phyloP scores from a whole-genome alignment of 2,797 vertebrate species.

The Austrolebias charrua region DNA sequence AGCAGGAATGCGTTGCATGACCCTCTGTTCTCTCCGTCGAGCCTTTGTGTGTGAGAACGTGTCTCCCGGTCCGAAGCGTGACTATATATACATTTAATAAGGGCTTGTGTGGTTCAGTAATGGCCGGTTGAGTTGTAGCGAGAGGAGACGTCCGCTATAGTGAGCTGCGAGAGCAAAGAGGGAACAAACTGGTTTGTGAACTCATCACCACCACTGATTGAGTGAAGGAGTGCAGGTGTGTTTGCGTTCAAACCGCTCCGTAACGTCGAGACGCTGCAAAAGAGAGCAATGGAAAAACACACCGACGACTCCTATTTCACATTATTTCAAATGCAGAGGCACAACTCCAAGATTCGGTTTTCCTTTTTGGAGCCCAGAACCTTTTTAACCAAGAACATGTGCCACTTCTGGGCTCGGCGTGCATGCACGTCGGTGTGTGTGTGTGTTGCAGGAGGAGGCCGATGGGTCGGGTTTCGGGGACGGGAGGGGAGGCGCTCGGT shows the following conservation, averaged over 20 bases:
- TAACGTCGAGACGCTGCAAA: constrained; percentile 26
- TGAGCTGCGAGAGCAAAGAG: constrained; percentile 60
- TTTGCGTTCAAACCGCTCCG: constrained; percentile 11
- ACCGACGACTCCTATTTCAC: constrained; percentile 40
- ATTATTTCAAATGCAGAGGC: constrained; percentile 68
- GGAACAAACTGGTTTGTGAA: constrained; percentile 73
- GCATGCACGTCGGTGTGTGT: constrained; percentile 34
- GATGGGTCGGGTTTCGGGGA: constrained; percentile 59
- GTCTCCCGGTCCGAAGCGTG: constrained; percentile 71
- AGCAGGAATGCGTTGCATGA: constrained; percentile 51
- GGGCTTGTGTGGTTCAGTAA: constrained; percentile 79
- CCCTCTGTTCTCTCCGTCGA: constrained; percentile 44
- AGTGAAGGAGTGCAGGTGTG: constrained; percentile 12
- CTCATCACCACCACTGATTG: constrained; percentile 46
- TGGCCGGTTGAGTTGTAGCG: constrained; percentile 74
- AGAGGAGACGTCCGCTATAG: constrained; percentile 76
- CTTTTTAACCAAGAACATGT: constrained; percentile 80
- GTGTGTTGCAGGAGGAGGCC: constrained; percentile 34
- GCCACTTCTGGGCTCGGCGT: constrained; percentile 63
- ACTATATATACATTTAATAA: constrained; percentile 88
- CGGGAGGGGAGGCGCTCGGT: constrained; percentile 58
- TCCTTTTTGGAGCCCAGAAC: constrained; percentile 69
- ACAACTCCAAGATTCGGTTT: constrained; percentile 69
- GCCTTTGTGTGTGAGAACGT: constrained; percentile 77
- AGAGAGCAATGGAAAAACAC: constrained; percentile 1